A percentile compares a stretch with the other conserved stretches of the same genome.
phyloP scores from a whole-genome alignment of 35 echinoderm and acorn worm species.

The Apostichopus parvimensis region DNA sequence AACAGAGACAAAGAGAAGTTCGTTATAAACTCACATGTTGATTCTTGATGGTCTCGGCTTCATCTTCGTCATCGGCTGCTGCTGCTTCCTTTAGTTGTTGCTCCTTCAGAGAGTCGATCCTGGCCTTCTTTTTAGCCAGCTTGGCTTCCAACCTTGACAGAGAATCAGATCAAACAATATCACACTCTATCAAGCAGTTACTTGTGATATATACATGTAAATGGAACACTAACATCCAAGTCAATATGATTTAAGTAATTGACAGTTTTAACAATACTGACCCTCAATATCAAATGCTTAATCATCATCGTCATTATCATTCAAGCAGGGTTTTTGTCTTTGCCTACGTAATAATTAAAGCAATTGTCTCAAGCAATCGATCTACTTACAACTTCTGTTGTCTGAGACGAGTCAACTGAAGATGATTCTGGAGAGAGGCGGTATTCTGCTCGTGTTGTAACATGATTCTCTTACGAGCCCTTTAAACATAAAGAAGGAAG shows the following conservation, averaged over 20 bases:
- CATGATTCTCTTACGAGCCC: conserved; percentile 77
- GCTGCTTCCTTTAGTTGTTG: conserved; percentile 66
- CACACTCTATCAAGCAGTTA: too few species aligned
- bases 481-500: conserved; percentile 35
- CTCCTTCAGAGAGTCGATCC: conserved; percentile 67
- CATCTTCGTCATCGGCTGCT: conserved; percentile 57
- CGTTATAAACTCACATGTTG: conserved; percentile 68
- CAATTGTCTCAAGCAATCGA: too few species aligned
- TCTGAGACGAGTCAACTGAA: conserved; percentile 82
- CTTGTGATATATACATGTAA: too few species aligned
- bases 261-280: too few species aligned
- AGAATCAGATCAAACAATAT: not conserved
- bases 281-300: too few species aligned
- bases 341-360: too few species aligned
- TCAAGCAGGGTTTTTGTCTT: too few species aligned
- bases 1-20: too few species aligned
- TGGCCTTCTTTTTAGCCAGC: conserved; percentile 69
- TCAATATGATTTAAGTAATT: too few species aligned
- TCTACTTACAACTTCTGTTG: conserved; percentile 93
- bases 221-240: too few species aligned
- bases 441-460: conserved; percentile 88
- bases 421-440: conserved; percentile 75
- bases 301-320: too few species aligned
- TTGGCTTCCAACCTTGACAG: conserved; percentile 77
- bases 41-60: conserved; percentile 56